These are phyloP conservation scores for Zeuzera pyrina DNA, from an alignment of 2,888 invertebrate species.

Conservation along the genomic window DNA sequence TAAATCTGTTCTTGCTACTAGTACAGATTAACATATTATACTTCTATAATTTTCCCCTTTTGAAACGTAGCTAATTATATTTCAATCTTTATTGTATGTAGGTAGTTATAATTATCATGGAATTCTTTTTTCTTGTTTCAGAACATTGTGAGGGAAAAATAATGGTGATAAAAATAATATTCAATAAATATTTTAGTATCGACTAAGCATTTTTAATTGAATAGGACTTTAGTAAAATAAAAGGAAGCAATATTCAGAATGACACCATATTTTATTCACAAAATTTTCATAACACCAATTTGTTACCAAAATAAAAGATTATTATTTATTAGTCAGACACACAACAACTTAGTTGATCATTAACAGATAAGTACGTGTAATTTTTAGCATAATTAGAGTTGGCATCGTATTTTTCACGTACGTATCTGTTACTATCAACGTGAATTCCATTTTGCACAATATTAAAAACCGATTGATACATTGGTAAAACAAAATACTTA, in stretches of 20 bases:
- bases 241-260: constrained; percentile 54
- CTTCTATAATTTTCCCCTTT: no score
- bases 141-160: constrained; percentile 58
- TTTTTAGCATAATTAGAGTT: no score
- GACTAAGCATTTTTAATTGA: no score
- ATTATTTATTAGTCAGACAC: constrained; percentile 63
- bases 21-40: no score
- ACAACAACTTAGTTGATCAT: constrained; percentile 54
- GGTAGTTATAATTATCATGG: neutral
- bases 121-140: constrained; percentile 30
- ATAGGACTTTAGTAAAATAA: no score
- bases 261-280: constrained; percentile 71
- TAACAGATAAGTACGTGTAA: no score
- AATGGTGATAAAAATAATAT: no score
- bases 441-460: constrained; percentile 54
- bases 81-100: neutral
- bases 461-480: constrained; percentile 29
- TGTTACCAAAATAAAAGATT: constrained; percentile 68
- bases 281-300: constrained; percentile 69
- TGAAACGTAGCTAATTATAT: no score
- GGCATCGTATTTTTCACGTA: constrained; percentile 24
- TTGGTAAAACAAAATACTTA: constrained; percentile 32
- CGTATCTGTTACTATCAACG: constrained; percentile 42
- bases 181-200: no score
- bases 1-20: no score